These are phyloP conservation scores for Smutsia temminckii DNA, from an alignment of 2,797 vertebrate species.

Conservation along the genomic window DNA sequence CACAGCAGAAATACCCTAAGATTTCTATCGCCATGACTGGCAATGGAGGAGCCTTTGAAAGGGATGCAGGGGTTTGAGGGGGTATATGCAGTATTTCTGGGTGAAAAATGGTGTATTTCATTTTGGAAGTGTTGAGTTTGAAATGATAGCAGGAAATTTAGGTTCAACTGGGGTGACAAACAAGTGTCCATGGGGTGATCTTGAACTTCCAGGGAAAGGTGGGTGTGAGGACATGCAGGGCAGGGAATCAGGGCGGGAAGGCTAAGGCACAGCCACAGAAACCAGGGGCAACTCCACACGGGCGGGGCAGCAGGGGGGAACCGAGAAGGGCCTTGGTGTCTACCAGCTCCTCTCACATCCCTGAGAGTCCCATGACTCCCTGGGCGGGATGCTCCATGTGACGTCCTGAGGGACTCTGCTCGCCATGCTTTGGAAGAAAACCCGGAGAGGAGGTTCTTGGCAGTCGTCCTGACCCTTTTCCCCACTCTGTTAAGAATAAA, in stretches of 20 bases:
- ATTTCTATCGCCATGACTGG: neutral
- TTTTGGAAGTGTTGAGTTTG: neutral
- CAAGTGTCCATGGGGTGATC: neutral
- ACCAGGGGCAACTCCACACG: neutral
- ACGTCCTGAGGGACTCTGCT: slow-evolving; percentile 10
- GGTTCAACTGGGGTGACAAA: neutral
- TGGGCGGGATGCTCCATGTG: neutral
- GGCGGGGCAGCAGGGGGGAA: neutral
- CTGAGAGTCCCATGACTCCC: neutral
- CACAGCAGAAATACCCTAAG: neutral
- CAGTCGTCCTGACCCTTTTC: neutral
- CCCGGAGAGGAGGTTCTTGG: slow-evolving; percentile 64
- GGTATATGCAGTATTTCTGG: neutral
- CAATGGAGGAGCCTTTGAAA: neutral
- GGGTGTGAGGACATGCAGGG: neutral
- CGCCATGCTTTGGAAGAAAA: slow-evolving; percentile 50
- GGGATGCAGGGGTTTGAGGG: no score
- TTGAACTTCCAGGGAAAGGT: neutral
- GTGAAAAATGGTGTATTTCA: neutral
- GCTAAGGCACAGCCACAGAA: neutral
- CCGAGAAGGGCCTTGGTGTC: neutral
- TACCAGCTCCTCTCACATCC: neutral
- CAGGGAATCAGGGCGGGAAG: neutral
- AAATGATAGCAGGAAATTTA: neutral
- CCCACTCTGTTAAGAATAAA: neutral